Evolutionary conservation across 2,113 vertebrate species (phyloP), one percentile per base, ranked within the genome.

Genomic region (Syngnathus typhle): DNA sequence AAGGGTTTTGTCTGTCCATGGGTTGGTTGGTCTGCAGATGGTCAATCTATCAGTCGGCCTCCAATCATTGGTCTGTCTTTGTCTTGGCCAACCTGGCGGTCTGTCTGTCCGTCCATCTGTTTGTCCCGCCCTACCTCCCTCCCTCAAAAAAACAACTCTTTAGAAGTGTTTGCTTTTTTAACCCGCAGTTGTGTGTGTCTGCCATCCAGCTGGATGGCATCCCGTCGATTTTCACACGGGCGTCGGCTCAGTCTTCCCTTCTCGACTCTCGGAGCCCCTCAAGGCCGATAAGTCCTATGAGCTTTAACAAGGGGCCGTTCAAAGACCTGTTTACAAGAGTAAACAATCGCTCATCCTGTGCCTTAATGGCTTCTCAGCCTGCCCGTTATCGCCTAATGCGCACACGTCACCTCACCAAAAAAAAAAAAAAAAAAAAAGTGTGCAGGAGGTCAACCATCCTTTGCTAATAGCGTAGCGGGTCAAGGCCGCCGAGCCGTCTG

Each of bases 131-230:
- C 36, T n/a, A 38, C 43, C 60, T 63, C 13, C 16, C 13, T 7
- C 4, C n/a, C 38, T 19, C 41, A 12, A 12, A 16, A 18, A 27
- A 23, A 63, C 39, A 27, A 7, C 70, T 69, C 49, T 63, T 32
- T 69, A 72, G 67, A 73, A 68, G 61, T 73, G 81, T 76, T 80
- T 89, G 83, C 76, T 87, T 84, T 74, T 70, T 81, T 77, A 78
- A 79, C 61, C 11, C 67, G 71, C 90, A 88, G 85, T 87, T 87
- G 89, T 81, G 87, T 71, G 43, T 59, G 46, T 51, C 49, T 39
- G 79, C 68, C 64, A 72, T 60, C 44, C 60, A n/a, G 76, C 67
- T 16, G 64, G 71, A 59, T 36, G 67, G 59, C 69, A 68, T 75
- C 82, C 67, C 37, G 9, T 47, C 19, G 70, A 64, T 64, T 73